Conservation (phyloP, 2,113 vertebrate species). For the Xenotilapia caudafasciata region DNA sequence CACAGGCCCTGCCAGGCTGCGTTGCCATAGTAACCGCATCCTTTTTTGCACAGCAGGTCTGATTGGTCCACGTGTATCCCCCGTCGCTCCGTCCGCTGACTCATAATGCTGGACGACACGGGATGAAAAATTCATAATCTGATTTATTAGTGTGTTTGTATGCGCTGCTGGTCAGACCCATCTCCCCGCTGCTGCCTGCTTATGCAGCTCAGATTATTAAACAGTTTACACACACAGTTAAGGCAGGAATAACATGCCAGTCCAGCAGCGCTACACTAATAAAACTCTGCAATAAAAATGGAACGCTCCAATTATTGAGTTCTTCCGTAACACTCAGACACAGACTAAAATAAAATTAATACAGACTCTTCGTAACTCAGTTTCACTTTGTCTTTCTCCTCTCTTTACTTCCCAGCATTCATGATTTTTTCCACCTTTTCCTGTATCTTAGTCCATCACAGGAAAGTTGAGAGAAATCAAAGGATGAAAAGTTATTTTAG, state of each 20-base stretch:
- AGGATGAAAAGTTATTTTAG: background rate
- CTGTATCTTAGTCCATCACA: background rate
- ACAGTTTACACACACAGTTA: background rate
- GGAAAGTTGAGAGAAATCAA: background rate
- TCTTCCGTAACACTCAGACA: background rate
- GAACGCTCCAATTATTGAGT: background rate
- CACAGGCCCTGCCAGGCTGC: conserved; percentile 92
- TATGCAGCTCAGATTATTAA: background rate
- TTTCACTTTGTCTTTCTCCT: background rate
- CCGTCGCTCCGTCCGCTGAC: conserved; percentile 81
- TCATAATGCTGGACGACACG: conserved; percentile 78
- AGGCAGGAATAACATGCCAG: background rate
- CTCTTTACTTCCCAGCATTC: background rate
- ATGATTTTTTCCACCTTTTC: background rate
- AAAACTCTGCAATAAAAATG: background rate
- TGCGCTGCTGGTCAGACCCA: background rate
- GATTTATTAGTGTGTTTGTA: background rate
- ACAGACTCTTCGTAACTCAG: background rate
- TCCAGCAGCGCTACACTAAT: background rate
- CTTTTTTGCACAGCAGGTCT: conserved; percentile 90
- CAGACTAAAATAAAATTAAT: background rate
- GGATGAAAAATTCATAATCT: background rate
- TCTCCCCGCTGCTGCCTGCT: background rate
- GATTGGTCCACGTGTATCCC: conserved; percentile 95
- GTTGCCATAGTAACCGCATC: conserved; percentile 95